Evolutionary conservation across 2,888 invertebrate species (phyloP), one percentile per base, ranked within the genome.

Genomic region (Ochropleura leucogaster): DNA sequence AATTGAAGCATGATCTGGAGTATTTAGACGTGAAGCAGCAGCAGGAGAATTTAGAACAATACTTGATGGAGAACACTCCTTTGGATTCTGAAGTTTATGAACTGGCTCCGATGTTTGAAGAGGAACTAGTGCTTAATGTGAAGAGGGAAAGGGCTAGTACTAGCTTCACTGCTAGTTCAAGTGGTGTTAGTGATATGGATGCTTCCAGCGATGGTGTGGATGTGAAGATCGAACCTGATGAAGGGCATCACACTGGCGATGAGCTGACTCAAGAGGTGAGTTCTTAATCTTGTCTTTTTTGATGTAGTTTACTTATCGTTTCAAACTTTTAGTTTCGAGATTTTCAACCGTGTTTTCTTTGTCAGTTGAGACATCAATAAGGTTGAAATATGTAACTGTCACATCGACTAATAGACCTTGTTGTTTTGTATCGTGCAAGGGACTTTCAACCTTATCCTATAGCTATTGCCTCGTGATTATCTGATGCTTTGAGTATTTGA

Each of bases 211-310:
- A 93, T 69, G 86, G 89, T 72, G 89, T 90, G n/a, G 94, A 95
- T 76, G 89, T 95, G 60, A 96, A 96, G 85, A 79, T 92, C 80
- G 96, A 96, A 85, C 92, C 95, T 18, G 96, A 96, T 83, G 96
- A 96, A 64, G 96, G 95, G 0, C 93, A 95, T 74, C 96, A 95
- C 70, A 95, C 94, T 16, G 96, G 96, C 0, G 96, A 96, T 73
- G 96, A 96, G 84, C 90, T 97, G 75, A 96, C 97, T 0, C 96
- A 96, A 87, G 97, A 96, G 96, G 97, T 97, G 82, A 94, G 96
- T 90, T 47, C 0, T 8, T 1, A 40, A 18, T 57, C 10, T 18
- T 57, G 30, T 66, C 18, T 59, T 20, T n/a, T 47, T 44, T 59
- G 2, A 10, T 47, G 4, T 44, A 7, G 18, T n/a, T 0, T 42